Evolutionary conservation across 1,140 invertebrate species (phyloP), one percentile per base, ranked within the genome.

Genomic region (Caenorhabditis briggsae): DNA sequence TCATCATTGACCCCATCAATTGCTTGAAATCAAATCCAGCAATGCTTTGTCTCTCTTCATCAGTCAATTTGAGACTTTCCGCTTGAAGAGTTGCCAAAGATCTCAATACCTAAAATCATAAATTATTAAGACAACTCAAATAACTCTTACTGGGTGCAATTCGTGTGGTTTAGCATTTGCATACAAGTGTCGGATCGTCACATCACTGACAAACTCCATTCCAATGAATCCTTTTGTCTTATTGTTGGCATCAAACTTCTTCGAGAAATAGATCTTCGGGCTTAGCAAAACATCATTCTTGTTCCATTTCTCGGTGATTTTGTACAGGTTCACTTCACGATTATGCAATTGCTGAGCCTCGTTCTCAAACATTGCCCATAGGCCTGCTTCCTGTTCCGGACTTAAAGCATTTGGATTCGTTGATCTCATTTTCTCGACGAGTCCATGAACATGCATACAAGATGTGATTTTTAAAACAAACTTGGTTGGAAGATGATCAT

Each of bases 391-490:
- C 5, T 65, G 41, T 48, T 84, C 83, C 14, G 46, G 59, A 25
- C 41, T 2, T 3, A 70, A 5, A 1, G 58, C 58, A 48, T 23
- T 50, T 23, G 58, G 43, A 23, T 20, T 48, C 18, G 16, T 25
- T 11, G 46, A 12, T 53, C 20, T 64, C 83, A 84, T 84, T 58
- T 65, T 84, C 61, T 84, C 83, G 14, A 48, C 43, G 23, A 55
- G 56, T 5, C 43, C 61, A 16, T 46, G 41, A 9, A 84, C 43
- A 48, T 59, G 41, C 20, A 84, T 46, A 14, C 61, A 61, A 2
- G 59, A 84, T n/a, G 59, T 56, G 55, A 83, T 83, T 58, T 84
- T 84, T 18, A 84, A n/a, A 18, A 84, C 46, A 23, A 84, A 84
- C 48, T 84, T 64, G 12, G 61, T 20, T 9, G 83, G 83, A n/a